Conservation (phyloP, 2,888 invertebrate genomes). For the Parelbella ahira region DNA sequence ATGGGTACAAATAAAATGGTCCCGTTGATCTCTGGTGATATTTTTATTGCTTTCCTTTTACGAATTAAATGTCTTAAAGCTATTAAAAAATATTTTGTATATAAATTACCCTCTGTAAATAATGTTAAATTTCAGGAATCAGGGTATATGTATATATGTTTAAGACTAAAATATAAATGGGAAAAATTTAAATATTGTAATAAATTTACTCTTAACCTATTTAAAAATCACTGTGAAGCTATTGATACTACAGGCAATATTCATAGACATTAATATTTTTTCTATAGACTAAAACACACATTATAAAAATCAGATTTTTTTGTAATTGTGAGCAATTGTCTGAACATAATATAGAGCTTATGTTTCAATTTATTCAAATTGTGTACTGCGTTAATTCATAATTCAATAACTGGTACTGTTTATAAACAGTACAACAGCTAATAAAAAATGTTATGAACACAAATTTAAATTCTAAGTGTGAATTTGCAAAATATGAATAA, state of each 20-base stretch:
- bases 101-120: conserved; percentile 16
- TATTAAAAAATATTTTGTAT: conserved; percentile 10
- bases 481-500: no score
- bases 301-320: no score
- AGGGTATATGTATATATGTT: conserved; percentile 12
- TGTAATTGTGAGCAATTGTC: no score
- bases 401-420: no score
- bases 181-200: no score
- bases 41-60: conserved; percentile 13
- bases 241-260: conserved; percentile 8
- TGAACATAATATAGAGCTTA: no score
- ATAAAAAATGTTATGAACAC: no score
- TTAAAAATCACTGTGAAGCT: background rate
- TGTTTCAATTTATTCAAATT: no score
- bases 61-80: conserved; percentile 8
- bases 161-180: conserved; percentile 7
- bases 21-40: conserved; percentile 20
- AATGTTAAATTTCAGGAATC: conserved; percentile 11
- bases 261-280: conserved; percentile 3
- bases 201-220: conserved; percentile 4
- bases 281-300: no score
- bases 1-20: conserved; percentile 21
- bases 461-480: no score
- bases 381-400: no score
- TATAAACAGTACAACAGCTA: no score